A percentile compares a stretch with the other conserved stretches of the same genome.
These are phyloP conservation scores for Stegodyphus mimosarum DNA, from an alignment of 1,140 invertebrate genomes.

Conservation along the genomic window DNA sequence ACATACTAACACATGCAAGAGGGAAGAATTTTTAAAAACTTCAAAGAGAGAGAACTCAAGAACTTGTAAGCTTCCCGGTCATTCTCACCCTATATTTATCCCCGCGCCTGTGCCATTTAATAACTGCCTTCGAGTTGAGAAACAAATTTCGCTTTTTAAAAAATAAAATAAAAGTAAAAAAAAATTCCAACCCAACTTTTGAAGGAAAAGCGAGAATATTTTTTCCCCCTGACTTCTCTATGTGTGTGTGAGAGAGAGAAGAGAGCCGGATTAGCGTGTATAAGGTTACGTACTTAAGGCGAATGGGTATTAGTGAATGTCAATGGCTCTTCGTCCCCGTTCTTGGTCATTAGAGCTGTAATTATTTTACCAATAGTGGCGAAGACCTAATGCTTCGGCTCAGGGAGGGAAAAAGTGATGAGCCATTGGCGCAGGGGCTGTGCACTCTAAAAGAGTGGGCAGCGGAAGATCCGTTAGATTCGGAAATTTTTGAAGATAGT, in stretches of 20 bases:
- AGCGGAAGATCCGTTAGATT: too few species aligned
- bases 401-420: not conserved
- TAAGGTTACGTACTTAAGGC: constrained; percentile 52
- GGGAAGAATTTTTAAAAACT: constrained; percentile 33
- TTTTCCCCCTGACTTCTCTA: not conserved
- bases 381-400: constrained; percentile 17
- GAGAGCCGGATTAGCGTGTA: constrained; percentile 21
- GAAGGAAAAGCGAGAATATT: not conserved
- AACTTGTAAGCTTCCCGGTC: constrained; percentile 8
- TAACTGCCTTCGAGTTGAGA: constrained; percentile 42
- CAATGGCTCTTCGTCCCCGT: constrained; percentile 29
- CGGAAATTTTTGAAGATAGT: too few species aligned
- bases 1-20: too few species aligned
- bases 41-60: not conserved
- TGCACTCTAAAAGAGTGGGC: too few species aligned
- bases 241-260: too few species aligned
- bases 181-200: not conserved
- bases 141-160: constrained; percentile 46
- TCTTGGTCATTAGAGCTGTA: constrained; percentile 51
- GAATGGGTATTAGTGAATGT: constrained; percentile 46
- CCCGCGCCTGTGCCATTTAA: constrained; percentile 34
- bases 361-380: constrained; percentile 57
- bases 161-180: not conserved
- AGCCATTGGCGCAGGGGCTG: not conserved
- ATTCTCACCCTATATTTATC: constrained; percentile 49